These are phyloP conservation scores for Scaeva pyrastri DNA, from an alignment of 2,888 invertebrate genomes.

Conservation along the genomic window DNA sequence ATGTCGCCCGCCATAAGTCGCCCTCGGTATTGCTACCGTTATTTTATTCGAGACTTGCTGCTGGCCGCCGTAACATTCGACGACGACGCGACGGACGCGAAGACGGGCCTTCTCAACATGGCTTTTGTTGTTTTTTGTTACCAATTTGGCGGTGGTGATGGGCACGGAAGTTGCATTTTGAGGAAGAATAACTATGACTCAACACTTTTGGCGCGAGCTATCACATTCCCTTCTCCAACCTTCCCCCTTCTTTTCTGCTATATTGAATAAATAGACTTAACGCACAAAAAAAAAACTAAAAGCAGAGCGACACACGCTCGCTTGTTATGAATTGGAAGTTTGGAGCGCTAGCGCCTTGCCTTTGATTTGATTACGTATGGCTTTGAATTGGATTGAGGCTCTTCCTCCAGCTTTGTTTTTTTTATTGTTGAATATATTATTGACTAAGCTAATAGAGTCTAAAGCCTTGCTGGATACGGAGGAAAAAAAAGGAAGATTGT, in stretches of 20 bases:
- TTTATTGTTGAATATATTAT: constrained; percentile 44
- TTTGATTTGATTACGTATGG: constrained; percentile 67
- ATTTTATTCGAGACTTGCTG: background rate
- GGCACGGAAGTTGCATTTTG: background rate
- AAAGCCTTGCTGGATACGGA: background rate
- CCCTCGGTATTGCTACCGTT: background rate
- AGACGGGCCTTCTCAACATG: constrained; percentile 31
- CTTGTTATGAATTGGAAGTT: constrained; percentile 26
- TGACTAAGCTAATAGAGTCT: background rate
- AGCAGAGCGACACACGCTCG: constrained; percentile 21
- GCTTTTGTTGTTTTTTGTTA: constrained; percentile 28
- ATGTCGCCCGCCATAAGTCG: constrained; percentile 52
- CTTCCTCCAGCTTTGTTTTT: background rate
- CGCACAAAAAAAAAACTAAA: background rate
- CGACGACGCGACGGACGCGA: too few species aligned
- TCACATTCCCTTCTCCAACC: constrained; percentile 24
- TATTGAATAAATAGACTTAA: constrained; percentile 1
- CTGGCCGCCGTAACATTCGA: constrained; percentile 2
- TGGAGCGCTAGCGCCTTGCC: constrained; percentile 57
- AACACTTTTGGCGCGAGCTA: constrained; percentile 40
- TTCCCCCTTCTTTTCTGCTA: background rate
- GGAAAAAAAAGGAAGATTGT: constrained; percentile 41
- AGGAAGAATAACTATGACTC: constrained; percentile 15
- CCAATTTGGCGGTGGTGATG: background rate
- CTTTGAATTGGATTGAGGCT: constrained; percentile 48